Percentiles rank a stretch among this genome's conserved stretches.
Conservation (phyloP, 2,113 vertebrate species). For the Raja brachyura region DNA sequence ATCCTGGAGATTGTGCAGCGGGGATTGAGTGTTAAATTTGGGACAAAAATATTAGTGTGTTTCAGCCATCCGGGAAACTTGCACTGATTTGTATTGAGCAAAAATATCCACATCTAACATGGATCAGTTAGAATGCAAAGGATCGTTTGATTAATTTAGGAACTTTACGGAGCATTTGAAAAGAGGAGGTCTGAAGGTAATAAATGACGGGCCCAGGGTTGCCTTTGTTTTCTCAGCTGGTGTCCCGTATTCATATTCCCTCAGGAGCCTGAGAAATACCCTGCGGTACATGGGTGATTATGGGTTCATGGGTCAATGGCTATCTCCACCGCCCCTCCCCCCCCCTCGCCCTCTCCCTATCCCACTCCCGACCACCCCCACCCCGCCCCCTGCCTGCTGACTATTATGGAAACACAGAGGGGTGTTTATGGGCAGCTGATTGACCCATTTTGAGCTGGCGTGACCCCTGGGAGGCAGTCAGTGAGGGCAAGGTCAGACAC, state of each 20-base stretch:
- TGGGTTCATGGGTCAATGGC: constrained; percentile 50
- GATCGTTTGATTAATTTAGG: constrained; percentile 13
- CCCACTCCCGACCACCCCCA: neutral
- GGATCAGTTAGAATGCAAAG: neutral
- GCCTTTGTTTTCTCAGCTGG: constrained; percentile 10
- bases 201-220: neutral
- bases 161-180: neutral
- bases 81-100: neutral
- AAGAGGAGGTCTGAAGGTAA: neutral
- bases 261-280: constrained; percentile 44
- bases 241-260: neutral
- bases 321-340: constrained; percentile 38
- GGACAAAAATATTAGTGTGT: neutral
- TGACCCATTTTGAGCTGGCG: constrained; percentile 45
- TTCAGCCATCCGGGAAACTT: neutral
- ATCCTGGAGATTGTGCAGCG: neutral
- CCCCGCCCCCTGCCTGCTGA: constrained; percentile 17
- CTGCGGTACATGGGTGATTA: constrained; percentile 39
- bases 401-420: neutral
- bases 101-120: neutral
- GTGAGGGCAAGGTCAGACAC: constrained; percentile 40
- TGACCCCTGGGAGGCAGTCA: constrained; percentile 41
- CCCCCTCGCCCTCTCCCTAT: neutral
- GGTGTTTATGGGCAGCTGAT: constrained; percentile 49
- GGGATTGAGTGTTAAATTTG: neutral